These are phyloP conservation scores for Eulemur rufifrons DNA, from an alignment of 2,113 vertebrate genomes.

Conservation along the genomic window DNA sequence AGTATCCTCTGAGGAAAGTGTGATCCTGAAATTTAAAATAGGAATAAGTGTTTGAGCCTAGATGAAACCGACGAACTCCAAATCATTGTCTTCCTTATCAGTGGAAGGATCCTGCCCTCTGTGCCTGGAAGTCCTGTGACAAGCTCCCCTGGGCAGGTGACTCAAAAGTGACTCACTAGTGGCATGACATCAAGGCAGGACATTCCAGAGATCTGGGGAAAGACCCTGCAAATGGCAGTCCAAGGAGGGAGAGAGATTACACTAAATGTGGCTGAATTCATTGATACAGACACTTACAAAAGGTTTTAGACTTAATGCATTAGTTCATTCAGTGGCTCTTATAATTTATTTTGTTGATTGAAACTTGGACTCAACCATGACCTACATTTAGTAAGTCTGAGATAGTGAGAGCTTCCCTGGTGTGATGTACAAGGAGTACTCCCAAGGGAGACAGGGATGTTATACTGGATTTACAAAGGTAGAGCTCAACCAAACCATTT, in stretches of 20 bases:
- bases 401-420: background rate
- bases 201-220: background rate
- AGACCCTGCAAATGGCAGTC: rapidly evolving
- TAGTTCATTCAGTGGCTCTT: background rate
- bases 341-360: background rate
- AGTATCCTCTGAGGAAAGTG: background rate
- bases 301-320: background rate
- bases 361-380: background rate
- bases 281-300: too few species aligned
- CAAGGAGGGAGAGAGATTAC: too few species aligned
- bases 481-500: background rate
- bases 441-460: background rate
- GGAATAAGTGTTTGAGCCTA: too few species aligned
- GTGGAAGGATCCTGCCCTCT: background rate
- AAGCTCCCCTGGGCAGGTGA: background rate
- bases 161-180: background rate
- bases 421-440: background rate
- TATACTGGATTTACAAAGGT: background rate
- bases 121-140: background rate
- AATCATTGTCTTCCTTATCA: background rate
- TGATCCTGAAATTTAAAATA: background rate
- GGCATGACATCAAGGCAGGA: too few species aligned
- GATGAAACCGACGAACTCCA: background rate
- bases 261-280: background rate
- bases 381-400: background rate